Conservation (phyloP, 2,113 vertebrate species). For the Cranoglanis bouderius region DNA sequence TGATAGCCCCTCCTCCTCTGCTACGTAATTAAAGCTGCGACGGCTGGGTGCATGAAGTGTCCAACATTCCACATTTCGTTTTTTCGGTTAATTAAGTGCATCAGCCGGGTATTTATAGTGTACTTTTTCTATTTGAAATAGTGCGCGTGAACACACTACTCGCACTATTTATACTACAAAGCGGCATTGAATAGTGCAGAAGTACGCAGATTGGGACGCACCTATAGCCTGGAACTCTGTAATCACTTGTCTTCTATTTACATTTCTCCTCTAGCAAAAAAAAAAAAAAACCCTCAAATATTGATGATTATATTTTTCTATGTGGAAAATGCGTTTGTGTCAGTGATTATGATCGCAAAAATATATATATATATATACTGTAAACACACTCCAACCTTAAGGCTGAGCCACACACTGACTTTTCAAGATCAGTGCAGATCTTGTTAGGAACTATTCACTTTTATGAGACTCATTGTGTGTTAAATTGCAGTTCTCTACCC, state of each 20-base stretch:
- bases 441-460: slow-evolving; percentile 68
- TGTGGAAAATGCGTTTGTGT: neutral
- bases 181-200: too few relatives aligned
- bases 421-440: slow-evolving; percentile 54
- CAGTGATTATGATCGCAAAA: neutral
- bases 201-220: too few relatives aligned
- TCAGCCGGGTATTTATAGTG: too few relatives aligned
- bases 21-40: too few relatives aligned
- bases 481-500: slow-evolving; percentile 46
- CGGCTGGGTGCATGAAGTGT: too few relatives aligned
- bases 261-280: neutral
- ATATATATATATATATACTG: neutral
- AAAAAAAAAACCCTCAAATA: neutral
- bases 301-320: neutral
- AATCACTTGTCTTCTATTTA: neutral
- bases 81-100: too few relatives aligned
- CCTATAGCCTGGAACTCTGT: neutral
- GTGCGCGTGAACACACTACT: too few relatives aligned
- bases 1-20: too few relatives aligned
- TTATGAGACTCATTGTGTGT: slow-evolving; percentile 62
- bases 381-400: slow-evolving; percentile 59
- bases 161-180: too few relatives aligned
- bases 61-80: too few relatives aligned
- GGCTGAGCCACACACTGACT: slow-evolving; percentile 58
- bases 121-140: too few relatives aligned